phyloP scores from a whole-genome alignment of 2,113 vertebrate genomes.

The Myrmecobius fasciatus region DNA sequence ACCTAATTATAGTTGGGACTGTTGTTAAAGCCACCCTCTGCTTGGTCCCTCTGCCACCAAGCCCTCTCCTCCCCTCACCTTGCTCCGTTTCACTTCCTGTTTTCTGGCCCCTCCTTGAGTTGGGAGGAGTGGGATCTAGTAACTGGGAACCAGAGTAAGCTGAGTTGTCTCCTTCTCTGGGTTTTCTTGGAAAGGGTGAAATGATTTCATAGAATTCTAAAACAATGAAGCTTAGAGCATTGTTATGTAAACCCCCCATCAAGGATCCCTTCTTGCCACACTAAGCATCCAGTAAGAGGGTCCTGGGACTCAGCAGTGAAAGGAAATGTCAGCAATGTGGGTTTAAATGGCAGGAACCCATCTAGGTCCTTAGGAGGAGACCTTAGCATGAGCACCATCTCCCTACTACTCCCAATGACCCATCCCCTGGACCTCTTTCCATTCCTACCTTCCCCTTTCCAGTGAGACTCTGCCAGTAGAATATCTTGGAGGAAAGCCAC shows the following conservation, averaged over 20 bases:
- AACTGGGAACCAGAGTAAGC: not conserved
- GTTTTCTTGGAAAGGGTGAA: not conserved
- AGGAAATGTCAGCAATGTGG: not conserved
- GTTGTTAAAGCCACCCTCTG: not conserved
- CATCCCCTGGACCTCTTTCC: not conserved
- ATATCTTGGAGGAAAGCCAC: slow-evolving; percentile 90
- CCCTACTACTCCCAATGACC: not conserved
- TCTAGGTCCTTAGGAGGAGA: not conserved
- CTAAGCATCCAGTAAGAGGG: not conserved
- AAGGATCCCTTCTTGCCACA: not conserved
- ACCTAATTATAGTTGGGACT: not conserved
- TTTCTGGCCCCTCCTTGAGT: not conserved
- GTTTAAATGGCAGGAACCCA: no score
- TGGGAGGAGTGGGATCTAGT: not conserved
- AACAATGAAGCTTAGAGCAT: not conserved
- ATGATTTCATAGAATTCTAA: not conserved
- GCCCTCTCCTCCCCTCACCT: no score
- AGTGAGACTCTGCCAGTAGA: slow-evolving; percentile 94
- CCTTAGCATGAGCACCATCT: no score
- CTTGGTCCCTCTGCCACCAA: not conserved
- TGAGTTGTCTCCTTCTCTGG: not conserved
- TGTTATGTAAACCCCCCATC: not conserved
- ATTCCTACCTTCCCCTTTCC: slow-evolving; percentile 53
- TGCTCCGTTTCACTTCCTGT: slow-evolving; percentile 40
- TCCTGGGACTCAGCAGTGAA: not conserved